phyloP scores from a whole-genome alignment of 2,888 invertebrate species.

The Scrobipalpa costella region DNA sequence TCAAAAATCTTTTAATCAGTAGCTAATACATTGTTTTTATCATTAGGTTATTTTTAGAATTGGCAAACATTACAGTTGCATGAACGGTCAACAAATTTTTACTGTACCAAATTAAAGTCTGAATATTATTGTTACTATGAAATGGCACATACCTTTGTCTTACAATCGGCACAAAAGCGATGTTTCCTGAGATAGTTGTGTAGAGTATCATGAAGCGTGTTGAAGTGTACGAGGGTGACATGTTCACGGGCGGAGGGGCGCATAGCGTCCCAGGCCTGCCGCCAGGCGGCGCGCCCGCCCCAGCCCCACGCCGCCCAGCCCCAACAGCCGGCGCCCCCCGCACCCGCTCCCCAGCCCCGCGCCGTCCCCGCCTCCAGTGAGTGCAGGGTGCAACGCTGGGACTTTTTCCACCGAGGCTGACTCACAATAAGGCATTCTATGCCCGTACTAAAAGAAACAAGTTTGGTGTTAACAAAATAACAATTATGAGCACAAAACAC shows the following conservation, averaged over 20 bases:
- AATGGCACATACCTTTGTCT: conserved; percentile 86
- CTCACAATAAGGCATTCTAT: conserved; percentile 89
- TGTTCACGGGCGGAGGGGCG: conserved; percentile 89
- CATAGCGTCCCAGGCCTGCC: conserved; percentile 93
- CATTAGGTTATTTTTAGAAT: neutral
- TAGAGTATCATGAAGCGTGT: conserved; percentile 90
- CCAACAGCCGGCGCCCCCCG: conserved; percentile 84
- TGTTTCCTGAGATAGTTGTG: conserved; percentile 96
- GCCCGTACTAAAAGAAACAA: conserved; percentile 80
- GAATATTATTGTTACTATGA: neutral
- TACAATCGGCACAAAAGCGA: conserved; percentile 96
- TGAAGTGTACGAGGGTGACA: conserved; percentile 92
- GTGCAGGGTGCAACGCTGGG: conserved; percentile 93
- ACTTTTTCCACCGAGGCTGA: conserved; percentile 93
- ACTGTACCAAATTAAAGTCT: neutral
- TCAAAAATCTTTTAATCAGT: neutral
- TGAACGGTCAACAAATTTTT: neutral
- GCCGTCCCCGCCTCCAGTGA: conserved; percentile 93
- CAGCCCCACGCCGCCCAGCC: conserved; percentile 86
- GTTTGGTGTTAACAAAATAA: neutral
- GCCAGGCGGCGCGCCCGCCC: conserved; percentile 86
- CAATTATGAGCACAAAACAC: neutral
- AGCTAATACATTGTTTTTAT: neutral
- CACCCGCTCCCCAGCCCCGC: conserved; percentile 81
- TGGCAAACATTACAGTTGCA: neutral